A percentile compares a stretch with the other conserved stretches of the same genome.
Evolutionary conservation across 2,888 invertebrate species (phyloP).

Genomic region (Nipponacmea schrenckii): DNA sequence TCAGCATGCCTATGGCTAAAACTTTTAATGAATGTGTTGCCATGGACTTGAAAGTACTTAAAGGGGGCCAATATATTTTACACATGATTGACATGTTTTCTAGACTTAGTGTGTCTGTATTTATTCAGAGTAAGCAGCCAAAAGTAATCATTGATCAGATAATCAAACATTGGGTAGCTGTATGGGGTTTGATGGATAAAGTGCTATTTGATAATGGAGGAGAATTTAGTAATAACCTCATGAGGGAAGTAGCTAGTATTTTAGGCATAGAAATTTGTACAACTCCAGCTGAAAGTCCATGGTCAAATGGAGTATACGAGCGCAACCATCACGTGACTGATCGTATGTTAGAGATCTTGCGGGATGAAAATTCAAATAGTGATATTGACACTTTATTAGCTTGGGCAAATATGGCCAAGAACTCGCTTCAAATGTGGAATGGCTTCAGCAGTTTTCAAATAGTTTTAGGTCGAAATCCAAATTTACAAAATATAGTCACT

Average conservation of each 20-base stretch:
- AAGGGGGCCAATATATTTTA: slow-evolving; percentile 20
- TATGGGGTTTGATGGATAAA: slow-evolving; percentile 11
- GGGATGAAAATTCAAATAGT: neutral
- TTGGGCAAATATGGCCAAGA: slow-evolving; percentile 24
- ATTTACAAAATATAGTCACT: neutral
- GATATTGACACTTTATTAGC: slow-evolving; percentile 5
- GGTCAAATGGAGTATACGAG: slow-evolving; percentile 3
- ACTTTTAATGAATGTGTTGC: neutral
- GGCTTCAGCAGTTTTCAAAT: slow-evolving; percentile 9
- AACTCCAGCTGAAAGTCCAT: slow-evolving; percentile 24
- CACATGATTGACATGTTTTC: slow-evolving; percentile 31
- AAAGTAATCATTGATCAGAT: slow-evolving; percentile 24
- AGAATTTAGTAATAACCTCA: slow-evolving; percentile 27
- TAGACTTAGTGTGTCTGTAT: neutral
- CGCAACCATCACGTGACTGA: slow-evolving; percentile 12
- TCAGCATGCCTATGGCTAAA: neutral
- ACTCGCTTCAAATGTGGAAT: slow-evolving; percentile 7
- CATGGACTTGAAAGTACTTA: neutral
- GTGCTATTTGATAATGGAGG: slow-evolving; percentile 28
- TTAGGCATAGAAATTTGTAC: slow-evolving; percentile 24
- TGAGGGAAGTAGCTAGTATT: slow-evolving; percentile 23
- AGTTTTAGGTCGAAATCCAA: slow-evolving; percentile 5
- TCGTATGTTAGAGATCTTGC: slow-evolving; percentile 16
- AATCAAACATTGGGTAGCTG: slow-evolving; percentile 25
- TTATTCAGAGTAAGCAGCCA: slow-evolving; percentile 19